Conservation (phyloP, 2,888 invertebrate species). For the Drosophila mimetica region DNA sequence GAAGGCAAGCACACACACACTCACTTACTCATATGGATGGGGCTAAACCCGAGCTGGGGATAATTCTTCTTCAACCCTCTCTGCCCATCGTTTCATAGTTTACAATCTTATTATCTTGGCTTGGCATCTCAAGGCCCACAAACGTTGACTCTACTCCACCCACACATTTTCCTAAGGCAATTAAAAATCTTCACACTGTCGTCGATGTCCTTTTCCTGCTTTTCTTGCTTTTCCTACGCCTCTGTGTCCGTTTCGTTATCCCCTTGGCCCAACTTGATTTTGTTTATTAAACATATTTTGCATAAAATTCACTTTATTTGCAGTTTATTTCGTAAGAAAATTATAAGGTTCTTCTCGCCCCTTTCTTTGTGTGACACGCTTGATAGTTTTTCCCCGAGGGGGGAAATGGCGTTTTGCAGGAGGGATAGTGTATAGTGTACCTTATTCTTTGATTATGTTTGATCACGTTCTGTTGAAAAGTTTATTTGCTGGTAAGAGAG, state of each 20-base stretch:
- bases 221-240: conserved; percentile 44
- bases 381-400: conserved; percentile 30
- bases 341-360: conserved; percentile 52
- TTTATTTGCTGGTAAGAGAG: conserved; percentile 42
- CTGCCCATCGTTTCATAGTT: conserved; percentile 59
- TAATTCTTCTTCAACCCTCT: conserved; percentile 44
- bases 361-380: conserved; percentile 7
- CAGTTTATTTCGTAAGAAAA: conserved; percentile 76
- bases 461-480: conserved; percentile 70
- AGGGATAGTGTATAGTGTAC: conserved; percentile 40
- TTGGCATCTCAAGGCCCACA: conserved; percentile 58
- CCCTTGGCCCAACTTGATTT: conserved; percentile 59
- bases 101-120: conserved; percentile 74
- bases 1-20: conserved; percentile 28
- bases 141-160: not conserved
- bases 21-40: no score
- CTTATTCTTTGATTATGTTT: conserved; percentile 75
- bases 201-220: conserved; percentile 64
- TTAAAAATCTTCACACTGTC: conserved; percentile 70
- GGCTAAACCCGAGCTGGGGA: conserved; percentile 36
- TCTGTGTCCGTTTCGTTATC: conserved; percentile 36
- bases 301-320: conserved; percentile 78
- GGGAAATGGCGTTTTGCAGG: conserved; percentile 12
- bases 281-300: conserved; percentile 80
- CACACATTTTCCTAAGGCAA: conserved; percentile 60